A percentile compares a stretch with the other conserved stretches of the same genome.
Conservation (phyloP, 2,797 vertebrate species). For the Eutrigla gurnardus region DNA sequence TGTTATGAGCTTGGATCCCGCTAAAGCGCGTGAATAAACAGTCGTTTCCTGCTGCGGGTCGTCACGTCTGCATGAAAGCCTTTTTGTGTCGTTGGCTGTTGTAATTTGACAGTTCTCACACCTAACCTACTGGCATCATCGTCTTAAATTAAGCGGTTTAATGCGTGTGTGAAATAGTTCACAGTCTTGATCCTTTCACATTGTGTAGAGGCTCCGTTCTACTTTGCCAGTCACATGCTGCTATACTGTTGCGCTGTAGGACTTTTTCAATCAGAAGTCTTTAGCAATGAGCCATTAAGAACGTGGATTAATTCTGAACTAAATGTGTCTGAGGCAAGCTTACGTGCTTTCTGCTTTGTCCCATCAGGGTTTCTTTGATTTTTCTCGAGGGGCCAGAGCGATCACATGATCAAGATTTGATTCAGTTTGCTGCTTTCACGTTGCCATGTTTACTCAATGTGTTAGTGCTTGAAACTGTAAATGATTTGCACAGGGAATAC, state of each 20-base stretch:
- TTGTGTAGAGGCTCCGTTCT: conserved; percentile 29
- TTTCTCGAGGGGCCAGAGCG: conserved; percentile 23
- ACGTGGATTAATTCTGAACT: conserved; percentile 40
- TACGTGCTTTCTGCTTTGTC: conserved; percentile 37
- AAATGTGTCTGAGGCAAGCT: conserved; percentile 43
- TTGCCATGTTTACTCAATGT: conserved; percentile 38
- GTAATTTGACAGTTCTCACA: conserved; percentile 5
- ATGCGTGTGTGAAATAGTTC: conserved; percentile 36
- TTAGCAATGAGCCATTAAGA: conserved; percentile 37
- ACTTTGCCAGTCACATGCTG: conserved; percentile 47
- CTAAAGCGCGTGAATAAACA: not conserved
- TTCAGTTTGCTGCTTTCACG: conserved; percentile 51
- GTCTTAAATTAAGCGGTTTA: conserved; percentile 37
- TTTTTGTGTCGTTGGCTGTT: conserved; percentile 1
- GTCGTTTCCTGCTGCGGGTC: conserved; percentile 11
- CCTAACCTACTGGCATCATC: conserved; percentile 19
- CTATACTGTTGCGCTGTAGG: conserved; percentile 24
- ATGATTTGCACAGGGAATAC: conserved; percentile 17
- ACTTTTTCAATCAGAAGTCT: conserved; percentile 31
- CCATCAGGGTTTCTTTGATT: conserved; percentile 37
- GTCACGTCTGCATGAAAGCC: conserved; percentile 16
- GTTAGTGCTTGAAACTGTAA: conserved; percentile 18
- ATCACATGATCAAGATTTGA: conserved; percentile 66
- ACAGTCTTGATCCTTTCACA: conserved; percentile 31
- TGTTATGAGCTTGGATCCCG: not conserved